These are phyloP conservation scores for Tokudaia tokunoshimensis DNA, from an alignment of 2,797 vertebrate genomes.

Conservation along the genomic window DNA sequence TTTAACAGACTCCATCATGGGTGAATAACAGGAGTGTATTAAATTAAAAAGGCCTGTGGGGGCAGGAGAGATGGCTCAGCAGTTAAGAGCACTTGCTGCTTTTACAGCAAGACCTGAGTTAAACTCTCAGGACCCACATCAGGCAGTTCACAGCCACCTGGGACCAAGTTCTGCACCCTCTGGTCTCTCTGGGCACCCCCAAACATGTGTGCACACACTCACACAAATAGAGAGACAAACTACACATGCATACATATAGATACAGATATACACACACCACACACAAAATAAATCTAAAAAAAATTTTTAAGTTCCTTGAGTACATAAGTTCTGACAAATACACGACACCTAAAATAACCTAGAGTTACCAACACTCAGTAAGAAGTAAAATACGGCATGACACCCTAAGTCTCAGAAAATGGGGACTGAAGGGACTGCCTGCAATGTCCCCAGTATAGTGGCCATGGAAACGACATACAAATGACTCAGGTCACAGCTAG, in stretches of 20 bases:
- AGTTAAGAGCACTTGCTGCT: background rate
- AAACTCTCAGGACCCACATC: background rate
- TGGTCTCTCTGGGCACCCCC: background rate
- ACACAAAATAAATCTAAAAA: background rate
- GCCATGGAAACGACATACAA: background rate
- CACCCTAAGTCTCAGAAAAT: background rate
- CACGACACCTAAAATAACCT: background rate
- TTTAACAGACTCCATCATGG: background rate
- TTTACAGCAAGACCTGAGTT: background rate
- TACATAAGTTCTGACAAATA: background rate
- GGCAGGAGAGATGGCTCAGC: background rate
- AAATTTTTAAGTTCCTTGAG: background rate
- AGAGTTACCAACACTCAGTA: background rate
- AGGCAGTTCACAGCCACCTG: background rate
- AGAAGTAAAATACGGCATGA: background rate
- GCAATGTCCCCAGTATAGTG: background rate
- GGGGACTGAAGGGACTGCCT: background rate
- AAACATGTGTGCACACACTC: background rate
- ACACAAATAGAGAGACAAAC: background rate
- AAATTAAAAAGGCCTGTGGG: background rate
- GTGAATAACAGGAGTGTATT: background rate
- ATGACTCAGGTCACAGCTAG: background rate
- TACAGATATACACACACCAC: background rate
- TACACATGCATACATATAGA: background rate
- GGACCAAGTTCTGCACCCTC: background rate